Conservation (phyloP, 2,113 vertebrate species). For the Muntiacus reevesi region DNA sequence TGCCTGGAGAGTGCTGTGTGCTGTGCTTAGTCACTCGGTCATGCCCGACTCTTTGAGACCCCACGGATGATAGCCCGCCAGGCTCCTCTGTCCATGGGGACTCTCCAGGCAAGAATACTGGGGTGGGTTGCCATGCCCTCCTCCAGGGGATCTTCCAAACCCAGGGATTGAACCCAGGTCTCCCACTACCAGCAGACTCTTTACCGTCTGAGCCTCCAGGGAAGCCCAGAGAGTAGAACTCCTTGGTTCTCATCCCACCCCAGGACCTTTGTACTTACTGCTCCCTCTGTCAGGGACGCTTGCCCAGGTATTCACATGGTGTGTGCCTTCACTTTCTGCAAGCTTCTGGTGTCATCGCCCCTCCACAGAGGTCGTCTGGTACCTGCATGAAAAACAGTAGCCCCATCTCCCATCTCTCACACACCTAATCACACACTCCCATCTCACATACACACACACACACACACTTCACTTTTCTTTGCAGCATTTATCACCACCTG, state of each 20-base stretch:
- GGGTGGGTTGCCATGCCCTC: background rate
- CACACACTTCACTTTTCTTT: background rate
- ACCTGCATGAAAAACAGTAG: accelerated
- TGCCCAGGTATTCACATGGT: no score
- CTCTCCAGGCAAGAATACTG: background rate
- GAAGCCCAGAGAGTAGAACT: background rate
- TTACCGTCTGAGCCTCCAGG: accelerated
- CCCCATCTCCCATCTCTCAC: accelerated
- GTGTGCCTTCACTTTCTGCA: background rate
- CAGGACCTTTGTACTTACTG: background rate
- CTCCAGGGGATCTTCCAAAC: background rate
- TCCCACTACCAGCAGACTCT: background rate
- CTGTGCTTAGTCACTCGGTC: background rate
- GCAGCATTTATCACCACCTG: background rate
- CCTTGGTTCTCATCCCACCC: background rate
- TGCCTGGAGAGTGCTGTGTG: background rate
- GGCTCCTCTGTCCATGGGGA: background rate
- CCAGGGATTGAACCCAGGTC: background rate
- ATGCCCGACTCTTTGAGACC: background rate
- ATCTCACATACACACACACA: no score
- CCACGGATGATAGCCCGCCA: background rate
- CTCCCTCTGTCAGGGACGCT: background rate
- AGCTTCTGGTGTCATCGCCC: background rate
- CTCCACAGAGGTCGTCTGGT: background rate
- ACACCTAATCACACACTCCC: no score